Percentiles rank a stretch among this genome's conserved stretches.
Evolutionary conservation across 2,113 vertebrate genomes (phyloP).

Genomic region (Ictalurus furcatus): DNA sequence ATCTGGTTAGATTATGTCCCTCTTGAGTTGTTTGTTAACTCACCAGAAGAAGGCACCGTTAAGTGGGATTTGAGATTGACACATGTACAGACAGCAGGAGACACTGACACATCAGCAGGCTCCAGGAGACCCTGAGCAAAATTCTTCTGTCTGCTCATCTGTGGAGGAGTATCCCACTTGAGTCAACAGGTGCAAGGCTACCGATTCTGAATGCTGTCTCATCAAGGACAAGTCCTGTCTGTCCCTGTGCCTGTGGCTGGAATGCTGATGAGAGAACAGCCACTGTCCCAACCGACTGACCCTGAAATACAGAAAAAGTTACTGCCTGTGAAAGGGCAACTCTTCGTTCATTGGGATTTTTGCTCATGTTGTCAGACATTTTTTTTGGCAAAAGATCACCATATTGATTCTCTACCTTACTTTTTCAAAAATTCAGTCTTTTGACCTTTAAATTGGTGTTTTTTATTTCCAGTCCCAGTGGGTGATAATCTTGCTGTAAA

Average conservation of each 20-base stretch:
- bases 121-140: constrained; percentile 29
- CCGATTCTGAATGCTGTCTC: constrained; percentile 38
- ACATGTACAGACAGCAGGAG: not conserved
- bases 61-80: not conserved
- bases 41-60: not conserved
- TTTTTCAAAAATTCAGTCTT: constrained; percentile 11
- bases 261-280: constrained; percentile 28
- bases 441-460: constrained; percentile 35
- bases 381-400: constrained; percentile 2
- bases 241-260: constrained; percentile 4
- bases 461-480: constrained; percentile 1
- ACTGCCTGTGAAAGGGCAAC: constrained; percentile 5
- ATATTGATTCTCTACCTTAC: constrained; percentile 18
- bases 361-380: not conserved
- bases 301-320: constrained; percentile 5
- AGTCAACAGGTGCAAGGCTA: constrained; percentile 57
- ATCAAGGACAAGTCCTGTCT: constrained; percentile 49
- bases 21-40: constrained; percentile 9
- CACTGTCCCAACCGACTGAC: not conserved
- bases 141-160: constrained; percentile 36
- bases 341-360: not conserved
- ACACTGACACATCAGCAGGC: not conserved
- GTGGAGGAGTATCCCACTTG: constrained; percentile 24
- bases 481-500: constrained; percentile 29
- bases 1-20: constrained; percentile 36